Evolutionary conservation across 2,797 vertebrate species (phyloP), one percentile per base, ranked within the genome.

Genomic region (Hoplostethus mediterraneus): DNA sequence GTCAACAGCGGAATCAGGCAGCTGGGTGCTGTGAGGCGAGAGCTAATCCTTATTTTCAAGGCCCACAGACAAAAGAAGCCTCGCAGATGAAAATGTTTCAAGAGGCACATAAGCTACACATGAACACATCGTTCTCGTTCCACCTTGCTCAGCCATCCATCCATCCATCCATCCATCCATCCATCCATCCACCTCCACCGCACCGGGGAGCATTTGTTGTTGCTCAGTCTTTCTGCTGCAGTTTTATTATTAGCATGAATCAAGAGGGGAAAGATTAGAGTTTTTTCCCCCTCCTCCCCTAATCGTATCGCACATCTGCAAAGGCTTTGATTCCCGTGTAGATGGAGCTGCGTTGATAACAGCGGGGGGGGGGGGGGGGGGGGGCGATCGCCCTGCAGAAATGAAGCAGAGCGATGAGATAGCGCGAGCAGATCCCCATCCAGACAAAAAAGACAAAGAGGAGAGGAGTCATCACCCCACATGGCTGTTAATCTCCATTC

Each of bases 251-350:
- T 87, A 87, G 79, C 76, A 44, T 78, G 48, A 85, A 86, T 77
- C 45, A 55, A 65, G 55, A 54, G 40, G 71, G 64, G 59, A 40
- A 31, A 53, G 63, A 80, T 83, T 74, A 71, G 71, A 70, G 17
- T 64, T 67, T 45, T 42, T 54, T 31, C 48, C 67, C 64, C 67
- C 65, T 67, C 69, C n/a, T n/a, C n/a, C n/a, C 58, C 60, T 86
- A 87, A 91, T 92, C 72, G 33, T 84, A 79, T 88, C 85, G 79
- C 84, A 70, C 82, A 83, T 83, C 85, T 83, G 83, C 86, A 85
- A 90, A 82, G 77, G 87, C 89, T 92, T 89, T 89, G 88, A 91
- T 92, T 91, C 90, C 85, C 80, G 82, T 91, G 91, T 84, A 89
- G 83, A 90, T 91, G 87, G 73, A 81, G 73, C 67, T 1, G 40